phyloP scores from a whole-genome alignment of 2,113 vertebrate species.

The Poeciliopsis retropinna region DNA sequence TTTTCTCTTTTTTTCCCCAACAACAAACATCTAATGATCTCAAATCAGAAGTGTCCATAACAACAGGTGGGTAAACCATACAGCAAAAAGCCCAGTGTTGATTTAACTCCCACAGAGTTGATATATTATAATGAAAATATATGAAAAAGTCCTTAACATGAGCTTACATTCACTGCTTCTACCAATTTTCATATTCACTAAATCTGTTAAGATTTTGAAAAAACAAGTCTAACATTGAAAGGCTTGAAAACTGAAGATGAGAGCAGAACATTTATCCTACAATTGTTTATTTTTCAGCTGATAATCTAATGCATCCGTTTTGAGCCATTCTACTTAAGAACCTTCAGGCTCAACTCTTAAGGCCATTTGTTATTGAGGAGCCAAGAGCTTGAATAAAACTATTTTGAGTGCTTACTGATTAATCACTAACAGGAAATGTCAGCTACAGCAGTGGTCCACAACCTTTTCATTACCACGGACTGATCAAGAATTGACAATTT shows the following conservation, averaged over 20 bases:
- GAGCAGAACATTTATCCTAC: neutral
- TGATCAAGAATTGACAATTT: too few species aligned
- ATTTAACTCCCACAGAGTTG: too few species aligned
- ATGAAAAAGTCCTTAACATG: conserved; percentile 46
- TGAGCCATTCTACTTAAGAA: conserved; percentile 19
- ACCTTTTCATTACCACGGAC: too few species aligned
- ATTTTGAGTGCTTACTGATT: conserved; percentile 28
- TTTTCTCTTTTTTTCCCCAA: too few species aligned
- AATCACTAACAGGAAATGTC: conserved; percentile 26
- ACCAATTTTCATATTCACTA: too few species aligned
- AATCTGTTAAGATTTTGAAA: neutral
- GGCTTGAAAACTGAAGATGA: neutral
- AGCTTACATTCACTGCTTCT: conserved; percentile 27
- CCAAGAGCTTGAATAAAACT: conserved; percentile 6
- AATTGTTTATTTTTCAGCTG: conserved; percentile 24
- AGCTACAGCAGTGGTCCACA: neutral
- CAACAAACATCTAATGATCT: too few species aligned
- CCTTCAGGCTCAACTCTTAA: conserved; percentile 3
- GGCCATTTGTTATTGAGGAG: neutral
- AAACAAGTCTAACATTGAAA: neutral
- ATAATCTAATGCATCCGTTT: conserved; percentile 33
- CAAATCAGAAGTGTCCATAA: too few species aligned
- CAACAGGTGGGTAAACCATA: too few species aligned
- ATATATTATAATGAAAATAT: conserved; percentile 11
- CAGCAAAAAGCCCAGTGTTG: too few species aligned